Percentiles rank a stretch among this genome's conserved stretches.
These are phyloP conservation scores for Eurois occulta DNA, from an alignment of 2,888 invertebrate genomes.

Conservation along the genomic window DNA sequence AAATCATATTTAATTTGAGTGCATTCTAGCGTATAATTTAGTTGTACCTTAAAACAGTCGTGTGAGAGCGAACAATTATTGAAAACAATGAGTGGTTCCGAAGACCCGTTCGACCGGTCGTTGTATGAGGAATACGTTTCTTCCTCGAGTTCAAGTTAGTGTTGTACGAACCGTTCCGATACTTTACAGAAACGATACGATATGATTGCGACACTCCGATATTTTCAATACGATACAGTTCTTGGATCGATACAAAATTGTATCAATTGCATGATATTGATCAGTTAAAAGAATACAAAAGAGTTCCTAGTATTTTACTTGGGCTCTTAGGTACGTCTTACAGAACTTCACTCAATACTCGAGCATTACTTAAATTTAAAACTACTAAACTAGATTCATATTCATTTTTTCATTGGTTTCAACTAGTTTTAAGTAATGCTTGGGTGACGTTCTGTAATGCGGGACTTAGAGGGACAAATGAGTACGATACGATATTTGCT, in stretches of 20 bases:
- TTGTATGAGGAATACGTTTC: slow-evolving; percentile 42
- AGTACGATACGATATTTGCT: no score
- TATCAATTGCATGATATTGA: not conserved
- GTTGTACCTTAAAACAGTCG: slow-evolving; percentile 42
- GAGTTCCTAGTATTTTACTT: not conserved
- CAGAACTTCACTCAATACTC: no score
- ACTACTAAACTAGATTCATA: no score
- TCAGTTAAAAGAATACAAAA: not conserved
- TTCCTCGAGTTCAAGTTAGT: slow-evolving; percentile 52
- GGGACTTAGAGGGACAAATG: no score
- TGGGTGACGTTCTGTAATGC: no score
- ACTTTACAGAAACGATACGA: not conserved
- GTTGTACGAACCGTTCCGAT: not conserved
- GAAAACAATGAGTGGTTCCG: slow-evolving; percentile 59
- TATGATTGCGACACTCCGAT: not conserved
- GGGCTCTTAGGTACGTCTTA: not conserved
- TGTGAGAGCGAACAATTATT: slow-evolving; percentile 64
- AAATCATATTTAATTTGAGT: slow-evolving; percentile 19
- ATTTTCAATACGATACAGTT: not conserved
- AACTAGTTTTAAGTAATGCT: no score
- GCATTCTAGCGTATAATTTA: slow-evolving; percentile 55
- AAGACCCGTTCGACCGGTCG: slow-evolving; percentile 61
- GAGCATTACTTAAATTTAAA: no score
- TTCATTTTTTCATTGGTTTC: no score
- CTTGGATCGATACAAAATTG: not conserved